Percentiles rank a stretch among this genome's conserved stretches.
Evolutionary conservation across 2,797 vertebrate species (phyloP).

Genomic region (Amblyraja radiata): DNA sequence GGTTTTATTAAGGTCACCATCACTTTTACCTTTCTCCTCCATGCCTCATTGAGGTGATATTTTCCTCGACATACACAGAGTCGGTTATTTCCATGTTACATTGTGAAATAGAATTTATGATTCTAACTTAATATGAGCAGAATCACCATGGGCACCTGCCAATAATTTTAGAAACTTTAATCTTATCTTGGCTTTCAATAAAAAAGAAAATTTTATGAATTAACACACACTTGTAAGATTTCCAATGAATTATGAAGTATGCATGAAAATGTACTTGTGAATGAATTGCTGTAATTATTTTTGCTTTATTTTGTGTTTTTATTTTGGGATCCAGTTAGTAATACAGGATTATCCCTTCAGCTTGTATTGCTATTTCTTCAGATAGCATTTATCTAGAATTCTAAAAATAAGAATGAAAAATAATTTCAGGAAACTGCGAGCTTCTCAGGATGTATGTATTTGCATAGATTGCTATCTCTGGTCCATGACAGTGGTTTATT

Average conservation of each 20-base stretch:
- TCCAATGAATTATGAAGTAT: neutral
- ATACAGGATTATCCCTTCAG: conserved; percentile 32
- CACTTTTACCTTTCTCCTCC: neutral
- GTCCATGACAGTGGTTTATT: conserved; percentile 1
- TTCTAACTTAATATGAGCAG: neutral
- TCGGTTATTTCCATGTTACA: neutral
- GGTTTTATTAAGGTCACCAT: neutral
- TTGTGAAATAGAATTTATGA: neutral
- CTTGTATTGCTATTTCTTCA: neutral
- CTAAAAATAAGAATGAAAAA: conserved; percentile 35
- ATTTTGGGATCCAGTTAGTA: neutral
- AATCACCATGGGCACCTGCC: neutral
- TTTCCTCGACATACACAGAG: neutral
- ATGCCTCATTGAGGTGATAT: neutral
- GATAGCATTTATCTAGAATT: conserved; percentile 4
- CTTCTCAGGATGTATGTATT: conserved; percentile 22
- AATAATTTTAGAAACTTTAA: neutral
- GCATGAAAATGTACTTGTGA: conserved; percentile 3
- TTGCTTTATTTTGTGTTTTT: conserved; percentile 18
- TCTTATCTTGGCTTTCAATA: conserved; percentile 10
- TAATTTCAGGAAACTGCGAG: conserved; percentile 22
- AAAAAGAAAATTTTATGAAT: neutral
- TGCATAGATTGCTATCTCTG: conserved; percentile 37
- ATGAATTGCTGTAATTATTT: neutral
- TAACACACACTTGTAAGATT: neutral